phyloP scores from a whole-genome alignment of 2,113 vertebrate genomes.

The Nyctibius bracteatus region DNA sequence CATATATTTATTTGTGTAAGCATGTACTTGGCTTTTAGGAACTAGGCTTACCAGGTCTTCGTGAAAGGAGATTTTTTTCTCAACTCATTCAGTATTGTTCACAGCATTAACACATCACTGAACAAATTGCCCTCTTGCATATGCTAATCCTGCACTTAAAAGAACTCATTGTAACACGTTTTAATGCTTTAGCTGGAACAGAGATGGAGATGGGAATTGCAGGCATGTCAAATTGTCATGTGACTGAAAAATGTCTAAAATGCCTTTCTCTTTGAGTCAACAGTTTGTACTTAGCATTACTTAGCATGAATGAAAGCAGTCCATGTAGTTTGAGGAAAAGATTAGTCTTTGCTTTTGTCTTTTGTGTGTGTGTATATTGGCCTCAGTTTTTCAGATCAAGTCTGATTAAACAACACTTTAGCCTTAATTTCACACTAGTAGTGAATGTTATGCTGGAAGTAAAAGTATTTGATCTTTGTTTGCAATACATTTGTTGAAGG shows the following conservation, averaged over 20 bases:
- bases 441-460: neutral
- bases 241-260: conserved; percentile 77
- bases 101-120: conserved; percentile 78
- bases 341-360: conserved; percentile 58
- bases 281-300: conserved; percentile 67
- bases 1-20: conserved; percentile 22
- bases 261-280: conserved; percentile 75
- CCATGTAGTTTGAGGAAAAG: conserved; percentile 60
- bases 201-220: conserved; percentile 66
- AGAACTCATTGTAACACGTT: conserved; percentile 78
- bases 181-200: conserved; percentile 68
- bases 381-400: conserved; percentile 44
- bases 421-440: conserved; percentile 53
- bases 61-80: conserved; percentile 59
- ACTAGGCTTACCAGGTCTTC: conserved; percentile 54
- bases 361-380: conserved; percentile 37
- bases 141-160: conserved; percentile 81
- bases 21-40: conserved; percentile 44
- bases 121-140: conserved; percentile 82
- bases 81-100: conserved; percentile 73
- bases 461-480: conserved; percentile 53
- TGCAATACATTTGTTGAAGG: conserved; percentile 43
- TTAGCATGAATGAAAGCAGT: conserved; percentile 52
- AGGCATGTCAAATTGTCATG: conserved; percentile 70
- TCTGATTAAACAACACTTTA: conserved; percentile 42